A percentile compares a stretch with the other conserved stretches of the same genome.
Conservation (phyloP, 1,140 invertebrate species). For the Coelopa frigida region DNA sequence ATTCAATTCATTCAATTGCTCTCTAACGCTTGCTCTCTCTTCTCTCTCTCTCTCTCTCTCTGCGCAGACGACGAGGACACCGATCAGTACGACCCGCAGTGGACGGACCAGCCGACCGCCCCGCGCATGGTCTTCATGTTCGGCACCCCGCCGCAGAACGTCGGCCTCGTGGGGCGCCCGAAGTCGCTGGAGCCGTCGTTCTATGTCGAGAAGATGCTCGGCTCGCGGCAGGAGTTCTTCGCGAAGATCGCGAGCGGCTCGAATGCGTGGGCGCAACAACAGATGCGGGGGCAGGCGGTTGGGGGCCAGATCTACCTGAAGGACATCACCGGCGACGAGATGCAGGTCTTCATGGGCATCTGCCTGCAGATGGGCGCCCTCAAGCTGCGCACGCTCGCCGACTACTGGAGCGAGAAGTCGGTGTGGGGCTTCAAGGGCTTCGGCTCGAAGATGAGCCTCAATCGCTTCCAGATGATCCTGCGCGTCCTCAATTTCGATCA, state of each 20-base stretch:
- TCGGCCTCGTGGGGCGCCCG: too few species aligned
- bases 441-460: conserved; percentile 17
- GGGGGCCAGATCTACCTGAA: neutral
- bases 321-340: conserved; percentile 19
- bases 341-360: conserved; percentile 28
- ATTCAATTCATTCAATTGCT: too few species aligned
- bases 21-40: too few species aligned
- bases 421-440: conserved; percentile 25
- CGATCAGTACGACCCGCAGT: too few species aligned
- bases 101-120: too few species aligned
- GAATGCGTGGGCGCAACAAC: conserved; percentile 9
- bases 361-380: conserved; percentile 24
- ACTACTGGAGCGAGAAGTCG: conserved; percentile 22
- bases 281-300: neutral
- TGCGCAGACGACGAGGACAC: too few species aligned
- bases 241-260: conserved; percentile 14
- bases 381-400: conserved; percentile 16
- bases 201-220: conserved; percentile 28
- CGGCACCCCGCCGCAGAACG: too few species aligned
- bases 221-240: conserved; percentile 23
- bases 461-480: conserved; percentile 21
- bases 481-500: conserved; percentile 21
- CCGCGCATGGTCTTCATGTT: too few species aligned
- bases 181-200: conserved; percentile 19
- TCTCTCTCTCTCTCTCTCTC: too few species aligned